Conservation (phyloP, 2,113 vertebrate genomes). For the Pyrgilauda ruficollis region DNA sequence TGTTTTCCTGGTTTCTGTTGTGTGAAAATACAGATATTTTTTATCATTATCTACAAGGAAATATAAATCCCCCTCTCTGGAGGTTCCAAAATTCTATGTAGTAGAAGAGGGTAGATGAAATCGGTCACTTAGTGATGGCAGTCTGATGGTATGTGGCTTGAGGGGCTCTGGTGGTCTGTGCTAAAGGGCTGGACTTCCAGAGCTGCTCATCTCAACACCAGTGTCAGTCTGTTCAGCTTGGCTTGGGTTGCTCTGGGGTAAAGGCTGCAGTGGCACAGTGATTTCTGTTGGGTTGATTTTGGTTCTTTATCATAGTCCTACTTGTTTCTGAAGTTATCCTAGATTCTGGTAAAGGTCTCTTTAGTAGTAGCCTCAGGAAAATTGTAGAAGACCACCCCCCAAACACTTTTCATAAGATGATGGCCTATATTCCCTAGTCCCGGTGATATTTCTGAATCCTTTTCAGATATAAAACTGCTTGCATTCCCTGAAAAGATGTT, state of each 20-base stretch:
- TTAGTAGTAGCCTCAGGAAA: background rate
- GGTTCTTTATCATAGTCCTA: background rate
- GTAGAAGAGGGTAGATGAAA: background rate
- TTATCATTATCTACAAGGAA: background rate
- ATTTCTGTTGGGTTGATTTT: background rate
- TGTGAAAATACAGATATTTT: background rate
- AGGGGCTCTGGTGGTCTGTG: background rate
- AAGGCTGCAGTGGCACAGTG: background rate
- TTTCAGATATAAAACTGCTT: background rate
- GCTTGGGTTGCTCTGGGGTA: background rate
- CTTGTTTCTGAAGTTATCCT: background rate
- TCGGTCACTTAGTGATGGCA: background rate
- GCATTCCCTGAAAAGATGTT: background rate
- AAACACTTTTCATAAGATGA: background rate
- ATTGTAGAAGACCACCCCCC: background rate
- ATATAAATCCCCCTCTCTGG: background rate
- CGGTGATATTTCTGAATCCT: background rate
- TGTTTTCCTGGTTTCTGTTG: background rate
- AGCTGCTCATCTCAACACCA: rapidly evolving
- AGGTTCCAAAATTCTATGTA: background rate
- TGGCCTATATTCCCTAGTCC: background rate
- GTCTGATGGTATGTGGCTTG: background rate
- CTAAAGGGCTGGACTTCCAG: background rate
- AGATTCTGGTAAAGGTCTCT: background rate
- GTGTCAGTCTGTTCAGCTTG: background rate